phyloP scores from a whole-genome alignment of 2,113 vertebrate genomes.

The Nipponia nippon region DNA sequence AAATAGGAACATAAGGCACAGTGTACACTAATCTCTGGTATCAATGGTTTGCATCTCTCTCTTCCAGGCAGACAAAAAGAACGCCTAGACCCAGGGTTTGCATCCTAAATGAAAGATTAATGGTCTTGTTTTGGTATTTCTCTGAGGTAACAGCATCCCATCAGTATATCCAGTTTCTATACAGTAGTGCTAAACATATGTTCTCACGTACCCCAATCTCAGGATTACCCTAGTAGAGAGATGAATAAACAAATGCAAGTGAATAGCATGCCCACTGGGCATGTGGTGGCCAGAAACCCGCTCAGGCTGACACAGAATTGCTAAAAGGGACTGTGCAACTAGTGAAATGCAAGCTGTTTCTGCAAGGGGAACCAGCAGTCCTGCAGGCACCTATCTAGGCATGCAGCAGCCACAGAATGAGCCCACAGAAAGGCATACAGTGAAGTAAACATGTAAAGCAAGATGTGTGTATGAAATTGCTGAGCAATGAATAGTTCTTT shows the following conservation, averaged over 20 bases:
- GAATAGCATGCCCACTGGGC: background rate
- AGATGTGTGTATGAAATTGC: fast-evolving
- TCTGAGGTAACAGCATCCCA: background rate
- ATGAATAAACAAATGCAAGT: background rate
- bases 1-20: fast-evolving
- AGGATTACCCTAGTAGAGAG: background rate
- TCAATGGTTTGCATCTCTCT: background rate
- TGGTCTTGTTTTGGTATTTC: background rate
- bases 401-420: background rate
- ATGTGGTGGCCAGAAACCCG: background rate
- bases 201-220: background rate
- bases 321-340: background rate
- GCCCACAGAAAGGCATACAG: fast-evolving
- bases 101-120: background rate
- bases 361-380: background rate
- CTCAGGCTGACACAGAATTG: background rate
- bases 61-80: background rate
- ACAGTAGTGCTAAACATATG: background rate
- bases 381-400: background rate
- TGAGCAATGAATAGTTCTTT: background rate
- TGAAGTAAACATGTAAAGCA: fast-evolving
- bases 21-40: background rate
- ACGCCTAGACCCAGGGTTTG: background rate
- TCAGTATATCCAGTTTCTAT: background rate
- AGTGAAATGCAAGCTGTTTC: background rate